These are phyloP conservation scores for Xenopus petersii DNA, from an alignment of 2,797 vertebrate genomes.

Conservation along the genomic window DNA sequence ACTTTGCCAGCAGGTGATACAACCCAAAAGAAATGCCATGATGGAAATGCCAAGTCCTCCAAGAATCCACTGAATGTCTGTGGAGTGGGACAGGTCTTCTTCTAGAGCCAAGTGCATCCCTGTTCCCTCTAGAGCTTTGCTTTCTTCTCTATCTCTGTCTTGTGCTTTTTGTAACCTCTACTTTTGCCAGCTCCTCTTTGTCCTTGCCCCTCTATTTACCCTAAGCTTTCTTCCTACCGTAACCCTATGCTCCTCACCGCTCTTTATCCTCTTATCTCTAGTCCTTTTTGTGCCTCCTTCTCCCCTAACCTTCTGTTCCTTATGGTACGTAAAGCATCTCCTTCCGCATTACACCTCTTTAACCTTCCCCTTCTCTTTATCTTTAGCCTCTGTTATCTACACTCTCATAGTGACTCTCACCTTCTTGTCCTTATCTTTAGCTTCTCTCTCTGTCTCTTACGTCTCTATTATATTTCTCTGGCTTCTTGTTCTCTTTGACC, in stretches of 20 bases:
- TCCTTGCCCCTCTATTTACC: too few relatives aligned
- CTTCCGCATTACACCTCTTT: background rate
- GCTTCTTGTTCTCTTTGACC: background rate
- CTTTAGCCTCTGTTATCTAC: too few relatives aligned
- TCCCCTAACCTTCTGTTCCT: too few relatives aligned
- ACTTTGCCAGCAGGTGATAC: conserved; percentile 22
- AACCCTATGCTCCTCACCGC: too few relatives aligned
- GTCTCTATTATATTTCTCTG: background rate
- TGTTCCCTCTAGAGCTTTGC: background rate
- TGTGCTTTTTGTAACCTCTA: too few relatives aligned
- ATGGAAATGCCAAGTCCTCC: background rate
- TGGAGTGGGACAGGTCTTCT: background rate
- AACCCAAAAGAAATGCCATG: conserved; percentile 12
- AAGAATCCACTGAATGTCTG: background rate
- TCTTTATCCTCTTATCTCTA: too few relatives aligned
- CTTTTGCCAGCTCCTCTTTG: too few relatives aligned
- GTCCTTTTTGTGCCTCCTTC: too few relatives aligned
- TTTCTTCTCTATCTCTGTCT: too few relatives aligned
- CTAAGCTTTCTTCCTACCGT: too few relatives aligned
- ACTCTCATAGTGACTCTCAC: too few relatives aligned
- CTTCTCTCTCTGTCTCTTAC: background rate
- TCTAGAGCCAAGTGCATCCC: background rate
- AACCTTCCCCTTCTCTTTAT: background rate
- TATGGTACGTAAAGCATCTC: too few relatives aligned
- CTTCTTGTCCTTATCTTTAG: background rate